phyloP scores from a whole-genome alignment of 2,797 vertebrate genomes.

The Malurus leucopterus region DNA sequence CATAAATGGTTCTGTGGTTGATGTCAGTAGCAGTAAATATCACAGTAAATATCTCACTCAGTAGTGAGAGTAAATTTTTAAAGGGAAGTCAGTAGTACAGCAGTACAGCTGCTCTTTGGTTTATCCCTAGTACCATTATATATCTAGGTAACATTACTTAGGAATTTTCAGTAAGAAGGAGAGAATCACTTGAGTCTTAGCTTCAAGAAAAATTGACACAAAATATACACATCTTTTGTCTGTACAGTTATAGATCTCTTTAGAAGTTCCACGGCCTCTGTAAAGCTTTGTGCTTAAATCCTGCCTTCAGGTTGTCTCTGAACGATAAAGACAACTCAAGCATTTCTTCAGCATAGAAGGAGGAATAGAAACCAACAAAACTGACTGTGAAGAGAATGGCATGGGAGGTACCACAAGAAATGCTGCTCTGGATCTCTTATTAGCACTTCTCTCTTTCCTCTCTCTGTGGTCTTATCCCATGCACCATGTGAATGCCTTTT shows the following conservation, averaged over 20 bases:
- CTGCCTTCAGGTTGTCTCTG: neutral
- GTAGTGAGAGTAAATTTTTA: neutral
- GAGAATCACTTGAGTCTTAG: neutral
- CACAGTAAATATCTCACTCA: neutral
- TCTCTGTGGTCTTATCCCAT: fast-evolving
- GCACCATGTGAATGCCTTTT: neutral
- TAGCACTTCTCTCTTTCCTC: neutral
- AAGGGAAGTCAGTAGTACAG: neutral
- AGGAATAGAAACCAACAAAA: neutral
- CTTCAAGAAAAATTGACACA: neutral
- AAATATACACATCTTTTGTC: neutral
- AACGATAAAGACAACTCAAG: neutral
- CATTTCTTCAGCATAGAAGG: neutral
- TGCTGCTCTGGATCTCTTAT: neutral
- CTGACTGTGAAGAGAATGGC: neutral
- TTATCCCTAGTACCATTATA: neutral
- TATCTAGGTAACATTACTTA: neutral
- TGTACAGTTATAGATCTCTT: neutral
- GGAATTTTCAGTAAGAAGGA: neutral
- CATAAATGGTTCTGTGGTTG: neutral
- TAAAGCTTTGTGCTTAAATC: neutral
- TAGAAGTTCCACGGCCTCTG: neutral
- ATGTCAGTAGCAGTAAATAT: neutral
- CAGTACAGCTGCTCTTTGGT: neutral
- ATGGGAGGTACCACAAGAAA: neutral